phyloP scores from a whole-genome alignment of 2,797 vertebrate genomes.

The Neostethus bicornis region DNA sequence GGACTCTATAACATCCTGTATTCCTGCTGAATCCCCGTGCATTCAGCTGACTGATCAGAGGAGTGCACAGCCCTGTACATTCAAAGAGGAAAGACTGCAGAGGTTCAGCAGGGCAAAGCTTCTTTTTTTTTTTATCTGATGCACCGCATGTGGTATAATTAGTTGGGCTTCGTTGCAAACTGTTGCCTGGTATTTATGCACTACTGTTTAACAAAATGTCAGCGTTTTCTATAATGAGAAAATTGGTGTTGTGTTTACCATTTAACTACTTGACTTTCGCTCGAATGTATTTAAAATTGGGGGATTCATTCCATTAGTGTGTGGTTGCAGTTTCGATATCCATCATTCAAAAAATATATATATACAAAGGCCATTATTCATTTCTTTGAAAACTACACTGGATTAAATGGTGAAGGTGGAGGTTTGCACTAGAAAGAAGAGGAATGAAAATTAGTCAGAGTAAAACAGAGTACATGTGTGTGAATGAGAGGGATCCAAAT shows the following conservation, averaged over 20 bases:
- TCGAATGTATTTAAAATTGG: too few relatives aligned
- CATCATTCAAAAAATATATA: too few relatives aligned
- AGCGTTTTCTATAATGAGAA: too few relatives aligned
- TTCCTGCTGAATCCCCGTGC: slow-evolving; percentile 42
- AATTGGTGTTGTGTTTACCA: too few relatives aligned
- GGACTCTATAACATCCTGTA: slow-evolving; percentile 46
- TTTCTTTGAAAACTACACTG: neutral
- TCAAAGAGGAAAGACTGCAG: slow-evolving; percentile 44
- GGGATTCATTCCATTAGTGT: neutral
- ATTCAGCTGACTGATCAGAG: slow-evolving; percentile 61
- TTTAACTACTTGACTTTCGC: neutral
- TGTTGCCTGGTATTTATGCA: slow-evolving; percentile 7
- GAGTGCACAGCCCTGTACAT: slow-evolving; percentile 29
- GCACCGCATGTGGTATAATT: slow-evolving; percentile 33
- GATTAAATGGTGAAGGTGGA: too few relatives aligned
- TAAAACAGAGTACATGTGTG: too few relatives aligned
- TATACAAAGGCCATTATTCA: too few relatives aligned
- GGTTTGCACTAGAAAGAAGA: too few relatives aligned
- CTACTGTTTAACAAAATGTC: neutral
- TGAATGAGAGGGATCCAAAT: too few relatives aligned
- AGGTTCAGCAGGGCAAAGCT: slow-evolving; percentile 35
- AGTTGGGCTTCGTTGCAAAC: slow-evolving; percentile 20
- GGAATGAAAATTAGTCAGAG: too few relatives aligned
- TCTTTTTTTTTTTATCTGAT: slow-evolving; percentile 54
- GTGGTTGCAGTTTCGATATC: too few relatives aligned